phyloP scores from a whole-genome alignment of 53 echinoderm and acorn worm species.

The Holothuria scabra region DNA sequence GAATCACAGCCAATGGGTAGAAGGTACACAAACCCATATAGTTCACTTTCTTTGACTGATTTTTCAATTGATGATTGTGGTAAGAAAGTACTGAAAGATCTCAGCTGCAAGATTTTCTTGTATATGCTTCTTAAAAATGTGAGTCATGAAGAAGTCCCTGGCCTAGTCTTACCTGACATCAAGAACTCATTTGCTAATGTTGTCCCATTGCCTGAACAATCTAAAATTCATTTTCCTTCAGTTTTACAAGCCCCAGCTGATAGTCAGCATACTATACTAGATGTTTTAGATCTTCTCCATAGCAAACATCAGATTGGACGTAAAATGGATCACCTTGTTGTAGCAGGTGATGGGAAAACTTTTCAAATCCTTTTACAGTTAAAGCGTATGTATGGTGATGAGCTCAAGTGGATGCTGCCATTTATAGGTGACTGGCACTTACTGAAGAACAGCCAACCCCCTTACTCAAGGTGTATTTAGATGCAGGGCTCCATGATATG shows the following conservation, averaged over 20 bases:
- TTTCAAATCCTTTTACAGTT: conserved; percentile 13
- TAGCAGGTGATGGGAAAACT: conserved; percentile 41
- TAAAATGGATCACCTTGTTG: conserved; percentile 4
- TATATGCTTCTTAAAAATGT: neutral
- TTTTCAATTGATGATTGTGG: neutral
- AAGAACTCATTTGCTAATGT: neutral
- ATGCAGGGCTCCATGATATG: conserved; percentile 29
- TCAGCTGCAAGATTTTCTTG: neutral
- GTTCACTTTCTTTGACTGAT: neutral
- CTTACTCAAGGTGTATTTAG: conserved; percentile 24
- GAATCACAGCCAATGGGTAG: neutral
- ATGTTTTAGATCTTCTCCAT: neutral
- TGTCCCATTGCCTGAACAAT: neutral
- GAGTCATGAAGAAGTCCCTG: neutral
- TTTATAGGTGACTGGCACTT: conserved; percentile 73
- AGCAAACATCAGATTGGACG: neutral
- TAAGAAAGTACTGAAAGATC: neutral
- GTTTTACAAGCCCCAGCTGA: neutral
- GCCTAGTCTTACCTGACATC: neutral
- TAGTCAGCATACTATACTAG: neutral
- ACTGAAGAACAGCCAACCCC: conserved; percentile 62
- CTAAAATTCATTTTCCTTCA: neutral
- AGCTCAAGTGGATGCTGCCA: conserved; percentile 57
- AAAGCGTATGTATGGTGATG: conserved; percentile 29
- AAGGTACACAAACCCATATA: neutral